phyloP scores from a whole-genome alignment of 2,113 vertebrate species.

The Irena cyanogastra region DNA sequence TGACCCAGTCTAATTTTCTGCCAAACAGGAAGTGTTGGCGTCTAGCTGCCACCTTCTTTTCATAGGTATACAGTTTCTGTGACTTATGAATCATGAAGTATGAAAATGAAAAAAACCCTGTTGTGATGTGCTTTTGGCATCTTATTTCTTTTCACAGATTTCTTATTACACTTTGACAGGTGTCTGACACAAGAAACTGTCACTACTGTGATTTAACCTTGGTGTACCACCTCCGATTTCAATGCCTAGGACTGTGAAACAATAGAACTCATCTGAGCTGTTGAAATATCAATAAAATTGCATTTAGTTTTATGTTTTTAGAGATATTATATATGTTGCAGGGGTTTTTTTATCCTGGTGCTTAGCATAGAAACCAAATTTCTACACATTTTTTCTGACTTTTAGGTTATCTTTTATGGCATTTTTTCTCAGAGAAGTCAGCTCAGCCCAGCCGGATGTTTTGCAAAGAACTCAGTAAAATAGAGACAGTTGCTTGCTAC shows the following conservation, averaged over 20 bases:
- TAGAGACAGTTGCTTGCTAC: not conserved
- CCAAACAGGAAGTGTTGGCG: not conserved
- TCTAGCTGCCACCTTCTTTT: not conserved
- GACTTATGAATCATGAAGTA: slow-evolving; percentile 18
- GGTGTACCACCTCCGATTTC: slow-evolving; percentile 56
- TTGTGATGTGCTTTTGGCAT: slow-evolving; percentile 45
- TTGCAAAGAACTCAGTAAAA: slow-evolving; percentile 1
- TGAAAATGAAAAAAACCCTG: slow-evolving; percentile 31
- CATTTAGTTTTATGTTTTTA: slow-evolving; percentile 31
- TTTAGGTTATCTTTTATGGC: not conserved
- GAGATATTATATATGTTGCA: not conserved
- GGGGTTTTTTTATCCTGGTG: not conserved
- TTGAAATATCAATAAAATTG: not conserved
- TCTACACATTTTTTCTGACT: not conserved
- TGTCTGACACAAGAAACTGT: slow-evolving; percentile 56
- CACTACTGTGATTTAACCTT: slow-evolving; percentile 61
- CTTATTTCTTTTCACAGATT: slow-evolving; percentile 47
- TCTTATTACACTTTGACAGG: slow-evolving; percentile 65
- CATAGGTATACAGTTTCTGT: not conserved
- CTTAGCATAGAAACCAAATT: not conserved
- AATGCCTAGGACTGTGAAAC: slow-evolving; percentile 29
- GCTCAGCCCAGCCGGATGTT: not conserved
- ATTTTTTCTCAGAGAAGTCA: not conserved
- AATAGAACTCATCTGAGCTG: slow-evolving; percentile 19
- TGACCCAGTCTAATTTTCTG: not conserved